Base-by-base conservation (phyloP, 1,140 invertebrate genomes). In the Bombus pascuorum region DNA sequence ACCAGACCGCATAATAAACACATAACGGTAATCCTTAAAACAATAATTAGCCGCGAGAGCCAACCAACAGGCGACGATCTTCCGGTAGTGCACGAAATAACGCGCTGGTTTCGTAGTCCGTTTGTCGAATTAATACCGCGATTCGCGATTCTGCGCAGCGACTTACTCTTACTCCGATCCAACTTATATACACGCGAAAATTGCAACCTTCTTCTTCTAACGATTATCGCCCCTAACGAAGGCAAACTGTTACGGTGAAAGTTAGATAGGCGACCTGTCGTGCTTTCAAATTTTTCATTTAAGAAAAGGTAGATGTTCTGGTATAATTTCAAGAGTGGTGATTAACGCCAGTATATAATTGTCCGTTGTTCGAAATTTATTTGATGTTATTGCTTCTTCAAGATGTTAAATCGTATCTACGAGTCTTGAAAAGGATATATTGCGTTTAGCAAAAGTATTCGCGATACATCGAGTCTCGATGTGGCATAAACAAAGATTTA, bases 21-120 rank as follows among this genome's bases (percentile, higher is more conserved):
- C 94, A 94, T 95, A 94, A 95, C 91, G 92, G 91, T 95, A 94
- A 95, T 95, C 94, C 94, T 93, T 93, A 94, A 95, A 95, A 94
- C 94, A 95, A 95, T 95, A 95, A 95, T 95, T 95, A 95, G 94
- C 92, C 90, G 71, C 80, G 84, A 87, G 86, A 87, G 88, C 83
- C 90, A 87, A 91, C 91, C 83, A 77, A 84, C 70, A 85, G 83
- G 68, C 86, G 85, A 90, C 90, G 89, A 93, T 93, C 88, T 93
- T 92, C 83, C 88, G 76, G 62, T 57, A 57, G 62, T 42, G 79
- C 66, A 76, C 78, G 86, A 79, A 90, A 89, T 90, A 90, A 89
- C 81, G 81, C 73, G 78, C 68, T 37, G 87, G 75, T 83, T 92
- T 90, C 85, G 86, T 91, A 86, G 92, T 91, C 92, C 88, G 86